Evolutionary conservation across 2,797 vertebrate genomes (phyloP).

Genomic region (Remorina albescens): DNA sequence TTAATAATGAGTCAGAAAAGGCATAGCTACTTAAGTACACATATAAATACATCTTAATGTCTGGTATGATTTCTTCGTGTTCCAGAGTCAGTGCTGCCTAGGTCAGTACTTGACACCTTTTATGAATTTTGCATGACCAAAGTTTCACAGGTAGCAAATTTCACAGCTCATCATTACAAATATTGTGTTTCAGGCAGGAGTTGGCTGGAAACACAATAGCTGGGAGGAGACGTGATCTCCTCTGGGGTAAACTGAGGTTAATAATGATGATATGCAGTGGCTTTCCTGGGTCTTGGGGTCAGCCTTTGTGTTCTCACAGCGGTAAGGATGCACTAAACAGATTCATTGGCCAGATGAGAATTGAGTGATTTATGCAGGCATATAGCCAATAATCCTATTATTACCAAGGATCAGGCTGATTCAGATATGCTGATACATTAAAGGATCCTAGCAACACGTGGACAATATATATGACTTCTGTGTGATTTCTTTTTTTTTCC

Average conservation of each 20-base stretch:
- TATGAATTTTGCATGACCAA: constrained; percentile 79
- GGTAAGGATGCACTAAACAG: constrained; percentile 44
- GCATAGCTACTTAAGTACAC: background rate
- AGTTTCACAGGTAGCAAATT: constrained; percentile 79
- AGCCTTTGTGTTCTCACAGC: constrained; percentile 59
- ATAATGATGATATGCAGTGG: constrained; percentile 66
- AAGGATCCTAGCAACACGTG: background rate
- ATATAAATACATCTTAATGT: constrained; percentile 20
- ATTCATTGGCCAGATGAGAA: constrained; percentile 39
- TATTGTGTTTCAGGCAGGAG: constrained; percentile 76
- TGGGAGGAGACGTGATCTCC: constrained; percentile 62
- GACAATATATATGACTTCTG: background rate
- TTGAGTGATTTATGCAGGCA: constrained; percentile 45
- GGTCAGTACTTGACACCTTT: constrained; percentile 62
- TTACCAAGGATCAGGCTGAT: constrained; percentile 6
- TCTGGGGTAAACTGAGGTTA: constrained; percentile 71
- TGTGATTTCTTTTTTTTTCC: constrained; percentile 8
- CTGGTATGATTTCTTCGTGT: constrained; percentile 36
- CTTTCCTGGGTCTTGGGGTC: constrained; percentile 64
- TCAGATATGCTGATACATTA: constrained; percentile 6
- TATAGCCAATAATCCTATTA: constrained; percentile 22
- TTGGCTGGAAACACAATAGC: constrained; percentile 70
- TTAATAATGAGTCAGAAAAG: background rate
- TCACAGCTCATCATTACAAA: constrained; percentile 76
- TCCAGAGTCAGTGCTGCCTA: constrained; percentile 51